Evolutionary conservation across 2,113 vertebrate genomes (phyloP).

Genomic region (Ovibos moschatus): DNA sequence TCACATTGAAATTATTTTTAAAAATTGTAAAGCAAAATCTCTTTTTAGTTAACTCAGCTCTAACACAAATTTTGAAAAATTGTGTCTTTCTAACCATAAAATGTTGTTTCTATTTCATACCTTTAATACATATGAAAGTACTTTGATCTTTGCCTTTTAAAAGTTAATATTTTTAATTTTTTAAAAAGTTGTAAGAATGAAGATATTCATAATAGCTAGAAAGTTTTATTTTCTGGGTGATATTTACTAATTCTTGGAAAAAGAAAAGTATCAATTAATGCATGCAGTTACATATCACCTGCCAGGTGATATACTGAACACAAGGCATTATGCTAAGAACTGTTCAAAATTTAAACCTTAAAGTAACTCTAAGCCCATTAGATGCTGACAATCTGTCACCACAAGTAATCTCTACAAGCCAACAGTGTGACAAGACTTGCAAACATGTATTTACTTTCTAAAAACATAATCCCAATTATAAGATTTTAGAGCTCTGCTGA

Average conservation of each 20-base stretch:
- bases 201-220: neutral
- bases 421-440: conserved; percentile 4
- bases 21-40: neutral
- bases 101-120: neutral
- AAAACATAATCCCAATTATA: conserved; percentile 8
- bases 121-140: neutral
- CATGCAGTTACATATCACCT: neutral
- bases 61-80: neutral
- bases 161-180: neutral
- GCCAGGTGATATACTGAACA: neutral
- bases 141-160: neutral
- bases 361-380: neutral
- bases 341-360: conserved; percentile 41
- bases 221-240: neutral
- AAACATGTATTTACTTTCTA: conserved; percentile 15
- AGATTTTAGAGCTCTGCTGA: neutral
- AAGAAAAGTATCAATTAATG: neutral
- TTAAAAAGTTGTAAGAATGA: neutral
- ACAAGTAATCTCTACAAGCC: neutral
- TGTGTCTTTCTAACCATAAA: neutral
- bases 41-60: neutral
- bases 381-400: conserved; percentile 5
- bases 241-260: neutral
- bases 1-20: neutral
- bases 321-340: neutral